A percentile compares a stretch with the other conserved stretches of the same genome.
Evolutionary conservation across 2,888 invertebrate species (phyloP).

Genomic region (Pseudococcus longispinus): DNA sequence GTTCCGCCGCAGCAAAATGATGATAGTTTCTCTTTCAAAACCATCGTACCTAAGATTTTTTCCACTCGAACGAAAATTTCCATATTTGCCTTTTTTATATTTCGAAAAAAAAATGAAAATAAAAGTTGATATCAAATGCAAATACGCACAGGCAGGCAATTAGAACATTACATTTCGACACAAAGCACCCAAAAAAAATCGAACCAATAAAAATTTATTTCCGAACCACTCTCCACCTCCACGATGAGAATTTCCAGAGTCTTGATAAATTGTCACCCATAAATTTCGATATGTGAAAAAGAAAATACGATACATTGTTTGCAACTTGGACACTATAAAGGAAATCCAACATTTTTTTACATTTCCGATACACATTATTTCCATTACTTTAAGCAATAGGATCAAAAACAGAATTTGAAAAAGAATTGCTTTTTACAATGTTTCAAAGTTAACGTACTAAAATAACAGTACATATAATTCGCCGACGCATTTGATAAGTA

Average conservation of each 20-base stretch:
- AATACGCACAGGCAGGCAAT: neutral
- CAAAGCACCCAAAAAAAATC: neutral
- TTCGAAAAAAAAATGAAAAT: neutral
- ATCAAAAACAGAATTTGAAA: neutral
- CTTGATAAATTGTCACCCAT: neutral
- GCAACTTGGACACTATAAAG: neutral
- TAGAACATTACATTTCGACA: neutral
- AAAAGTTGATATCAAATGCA: neutral
- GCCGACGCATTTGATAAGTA: neutral
- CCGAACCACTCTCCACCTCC: neutral
- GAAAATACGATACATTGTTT: neutral
- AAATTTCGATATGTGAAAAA: neutral
- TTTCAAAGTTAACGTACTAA: neutral
- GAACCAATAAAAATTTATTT: neutral
- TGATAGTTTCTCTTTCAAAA: neutral
- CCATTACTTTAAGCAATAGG: neutral
- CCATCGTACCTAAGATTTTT: neutral
- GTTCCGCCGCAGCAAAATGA: neutral
- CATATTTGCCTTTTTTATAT: neutral
- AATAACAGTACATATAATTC: neutral
- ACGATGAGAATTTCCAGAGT: neutral
- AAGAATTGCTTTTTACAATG: neutral
- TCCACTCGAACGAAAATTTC: too few relatives aligned
- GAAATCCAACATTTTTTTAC: neutral
- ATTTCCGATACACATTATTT: neutral